Evolutionary conservation across 2,888 invertebrate species (phyloP), one percentile per base, ranked within the genome.

Genomic region (Cephus spinipes): DNA sequence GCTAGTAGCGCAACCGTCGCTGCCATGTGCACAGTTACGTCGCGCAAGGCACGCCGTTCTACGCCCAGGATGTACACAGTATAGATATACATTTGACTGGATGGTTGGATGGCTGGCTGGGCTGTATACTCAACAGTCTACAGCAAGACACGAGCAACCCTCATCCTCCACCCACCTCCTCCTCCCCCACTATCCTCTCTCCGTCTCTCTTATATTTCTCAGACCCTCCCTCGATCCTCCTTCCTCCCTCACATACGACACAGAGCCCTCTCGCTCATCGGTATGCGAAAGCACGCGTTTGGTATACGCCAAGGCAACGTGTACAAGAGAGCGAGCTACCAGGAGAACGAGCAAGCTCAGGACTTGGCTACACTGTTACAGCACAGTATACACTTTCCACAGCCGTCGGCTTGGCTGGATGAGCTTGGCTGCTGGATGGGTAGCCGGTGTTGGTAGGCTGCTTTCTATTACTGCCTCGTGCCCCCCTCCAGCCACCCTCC

Each of bases 261-360:
- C 55, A 23, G 55, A 23, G 6, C 9, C 55, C 23, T 55, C 55
- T 55, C 55, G 79, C 84, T 87, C 84, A 86, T 87, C 84, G 83
- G 83, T 87, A 87, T 87, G 87, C 87, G 82, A 83, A 78, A 79
- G 82, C 87, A 87, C 84, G 87, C 73, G 81, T 79, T 73, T 79
- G 80, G 81, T 81, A 82, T 78, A 81, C 79, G 80, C 82, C 84
- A 81, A 78, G 76, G 81, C 81, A 81, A 81, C 81, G 81, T 79
- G 82, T 79, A 82, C 69, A 73, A 34, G 68, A 73, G 73, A 31
- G 74, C 68, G 40, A 74, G 30, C 76, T 69, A 73, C 68, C 73
- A 33, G 68, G 77, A 75, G 35, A 55, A 36, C 31, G 55, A 75
- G 69, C 33, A 36, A 33, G 71, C 71, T 55, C 55, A 23, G 55